Conservation (phyloP, 1,140 invertebrate genomes). For the Dendrolimus punctatus region DNA sequence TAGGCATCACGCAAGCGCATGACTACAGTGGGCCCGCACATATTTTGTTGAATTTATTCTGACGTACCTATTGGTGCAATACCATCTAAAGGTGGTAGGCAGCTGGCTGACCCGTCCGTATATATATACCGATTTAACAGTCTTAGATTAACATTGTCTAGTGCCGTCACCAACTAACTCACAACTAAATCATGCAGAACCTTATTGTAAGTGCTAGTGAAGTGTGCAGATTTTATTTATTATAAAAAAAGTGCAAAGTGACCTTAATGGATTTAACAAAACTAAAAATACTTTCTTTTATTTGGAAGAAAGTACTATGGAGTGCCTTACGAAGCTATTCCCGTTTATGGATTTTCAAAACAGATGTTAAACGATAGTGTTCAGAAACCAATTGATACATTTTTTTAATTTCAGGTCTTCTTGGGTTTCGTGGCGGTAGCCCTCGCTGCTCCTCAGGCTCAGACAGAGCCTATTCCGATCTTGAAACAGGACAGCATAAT, state of each 20-base stretch:
- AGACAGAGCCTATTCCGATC: slow-evolving; percentile 74
- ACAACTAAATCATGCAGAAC: slow-evolving; percentile 59
- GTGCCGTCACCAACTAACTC: slow-evolving; percentile 54
- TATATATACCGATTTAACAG: slow-evolving; percentile 62
- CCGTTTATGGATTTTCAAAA: no score
- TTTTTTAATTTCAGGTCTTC: slow-evolving; percentile 45
- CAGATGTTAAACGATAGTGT: no score
- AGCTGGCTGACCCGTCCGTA: slow-evolving; percentile 40
- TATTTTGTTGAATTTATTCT: slow-evolving; percentile 49
- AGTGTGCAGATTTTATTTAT: slow-evolving; percentile 18
- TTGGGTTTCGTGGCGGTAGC: slow-evolving; percentile 55
- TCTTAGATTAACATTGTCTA: slow-evolving; percentile 61
- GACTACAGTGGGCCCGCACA: slow-evolving; percentile 24
- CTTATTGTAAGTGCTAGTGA: slow-evolving; percentile 62
- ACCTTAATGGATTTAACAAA: neutral
- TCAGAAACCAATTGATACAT: neutral
- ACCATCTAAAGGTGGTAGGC: slow-evolving; percentile 51
- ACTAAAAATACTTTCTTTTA: no score
- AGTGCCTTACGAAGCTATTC: no score
- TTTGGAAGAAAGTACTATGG: neutral
- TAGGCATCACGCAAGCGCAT: slow-evolving; percentile 24
- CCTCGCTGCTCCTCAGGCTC: slow-evolving; percentile 63
- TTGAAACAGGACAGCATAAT: slow-evolving; percentile 75
- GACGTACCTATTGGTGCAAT: slow-evolving; percentile 58
- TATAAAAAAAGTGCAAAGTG: slow-evolving; percentile 6